Base-by-base conservation (phyloP, 2,797 vertebrate genomes). In the Borostomias antarcticus region DNA sequence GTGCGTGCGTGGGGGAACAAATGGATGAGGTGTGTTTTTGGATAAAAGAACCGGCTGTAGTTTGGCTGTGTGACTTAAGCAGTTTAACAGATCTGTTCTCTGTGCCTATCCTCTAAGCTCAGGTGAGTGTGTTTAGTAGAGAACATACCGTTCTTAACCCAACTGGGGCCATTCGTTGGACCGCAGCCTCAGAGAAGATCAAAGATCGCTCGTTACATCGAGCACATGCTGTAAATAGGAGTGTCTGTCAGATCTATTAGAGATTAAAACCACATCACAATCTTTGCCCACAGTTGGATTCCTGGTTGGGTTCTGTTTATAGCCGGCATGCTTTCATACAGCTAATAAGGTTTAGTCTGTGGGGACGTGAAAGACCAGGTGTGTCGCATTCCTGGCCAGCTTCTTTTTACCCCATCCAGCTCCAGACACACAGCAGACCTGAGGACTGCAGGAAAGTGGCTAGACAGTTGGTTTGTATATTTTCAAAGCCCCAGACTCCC, bases 401-500 rank as follows among this genome's bases (percentile, higher is more conserved):
- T 79, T 85, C 81, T 85, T 91, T 94, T 92, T 92, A 84, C 93
- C 93, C 92, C 92, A 95, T 95, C 94, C 93, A 93, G 89, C 92
- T 92, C 92, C 88, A 92, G 92, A 93, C 90, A 76, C 77, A 83
- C 85, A 88, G 85, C 86, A 93, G 91, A 93, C 80, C 85, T 89
- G 90, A 92, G 84, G 89, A 86, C 90, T 92, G 88, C 93, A 96
- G 95, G 95, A 95, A 98, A 96, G 91, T 76, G 93, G 93, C 95
- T 92, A 98, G 95, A 96, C 95, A 89, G 79, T 80, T 87, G 91
- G 91, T 96, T 96, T 98, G 94, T 96, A 93, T 97, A 92, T 93
- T 93, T 94, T 92, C 93, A 93, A 94, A 89, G 89, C 89, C 92
- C 91, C 93, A 92, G 92, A 92, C 93, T 90, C 92, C 84, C 79